These are phyloP conservation scores for Lumbricus terrestris DNA, from an alignment of 2,888 invertebrate genomes.

Conservation along the genomic window DNA sequence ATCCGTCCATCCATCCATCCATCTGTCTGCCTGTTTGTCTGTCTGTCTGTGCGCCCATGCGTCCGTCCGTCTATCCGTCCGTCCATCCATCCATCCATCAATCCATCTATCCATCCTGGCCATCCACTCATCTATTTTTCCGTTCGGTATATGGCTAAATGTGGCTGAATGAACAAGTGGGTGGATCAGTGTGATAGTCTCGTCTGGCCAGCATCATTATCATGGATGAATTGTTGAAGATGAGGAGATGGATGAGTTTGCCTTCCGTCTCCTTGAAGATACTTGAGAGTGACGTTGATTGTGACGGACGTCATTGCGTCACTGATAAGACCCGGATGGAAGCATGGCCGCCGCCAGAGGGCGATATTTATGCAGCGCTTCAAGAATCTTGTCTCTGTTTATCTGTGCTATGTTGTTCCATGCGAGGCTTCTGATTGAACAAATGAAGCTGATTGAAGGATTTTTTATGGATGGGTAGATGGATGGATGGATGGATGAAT, in stretches of 20 bases:
- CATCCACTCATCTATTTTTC: not conserved
- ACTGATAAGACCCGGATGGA: not conserved
- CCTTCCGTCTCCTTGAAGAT: not conserved
- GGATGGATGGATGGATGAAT: not conserved
- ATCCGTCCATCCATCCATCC: too few species aligned
- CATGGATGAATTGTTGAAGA: not conserved
- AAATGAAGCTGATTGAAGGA: not conserved
- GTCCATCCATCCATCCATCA: too few species aligned
- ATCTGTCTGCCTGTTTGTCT: too few species aligned
- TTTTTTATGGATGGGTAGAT: not conserved
- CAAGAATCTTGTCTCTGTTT: not conserved
- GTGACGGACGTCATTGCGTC: not conserved
- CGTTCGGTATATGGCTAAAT: too few species aligned
- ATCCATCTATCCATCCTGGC: not conserved
- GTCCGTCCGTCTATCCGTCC: too few species aligned
- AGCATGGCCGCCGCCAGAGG: not conserved
- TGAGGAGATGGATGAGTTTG: not conserved
- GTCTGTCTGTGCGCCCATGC: too few species aligned
- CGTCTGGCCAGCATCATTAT: not conserved
- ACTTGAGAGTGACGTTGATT: not conserved
- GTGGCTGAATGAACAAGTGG: not conserved
- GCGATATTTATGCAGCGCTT: not conserved
- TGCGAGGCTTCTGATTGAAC: not conserved
- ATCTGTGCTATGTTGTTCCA: not conserved
- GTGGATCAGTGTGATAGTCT: not conserved